These are phyloP conservation scores for Tauraco hartlaubi DNA, from an alignment of 2,797 vertebrate species.

Conservation along the genomic window DNA sequence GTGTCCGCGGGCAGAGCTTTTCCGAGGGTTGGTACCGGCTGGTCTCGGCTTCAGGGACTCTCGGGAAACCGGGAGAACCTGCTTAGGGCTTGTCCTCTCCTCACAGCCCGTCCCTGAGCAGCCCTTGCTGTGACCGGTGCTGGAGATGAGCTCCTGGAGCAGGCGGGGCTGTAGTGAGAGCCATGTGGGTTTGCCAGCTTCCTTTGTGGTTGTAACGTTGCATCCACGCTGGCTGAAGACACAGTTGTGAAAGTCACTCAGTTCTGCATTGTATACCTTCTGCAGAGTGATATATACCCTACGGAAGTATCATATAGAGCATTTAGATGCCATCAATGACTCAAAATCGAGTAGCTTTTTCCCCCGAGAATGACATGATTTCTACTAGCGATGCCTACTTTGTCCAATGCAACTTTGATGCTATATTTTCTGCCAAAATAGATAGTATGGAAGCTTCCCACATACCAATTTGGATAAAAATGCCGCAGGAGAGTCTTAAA, in stretches of 20 bases:
- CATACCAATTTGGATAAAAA: neutral
- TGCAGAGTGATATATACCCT: neutral
- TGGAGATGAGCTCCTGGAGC: neutral
- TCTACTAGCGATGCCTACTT: neutral
- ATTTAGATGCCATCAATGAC: neutral
- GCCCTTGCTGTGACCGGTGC: fast-evolving
- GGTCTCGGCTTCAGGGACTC: too few relatives aligned
- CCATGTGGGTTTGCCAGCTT: neutral
- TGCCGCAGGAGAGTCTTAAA: neutral
- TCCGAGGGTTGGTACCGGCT: neutral
- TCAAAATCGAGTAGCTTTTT: neutral
- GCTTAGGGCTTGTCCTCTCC: neutral
- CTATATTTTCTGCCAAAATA: neutral
- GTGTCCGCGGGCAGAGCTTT: neutral
- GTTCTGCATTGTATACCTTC: neutral
- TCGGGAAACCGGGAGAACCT: neutral
- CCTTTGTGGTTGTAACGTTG: neutral
- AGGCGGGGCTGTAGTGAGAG: neutral
- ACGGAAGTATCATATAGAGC: neutral
- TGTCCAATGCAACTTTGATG: neutral
- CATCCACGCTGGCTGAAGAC: neutral
- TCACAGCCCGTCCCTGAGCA: neutral
- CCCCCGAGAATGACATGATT: neutral
- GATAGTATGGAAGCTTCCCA: neutral
- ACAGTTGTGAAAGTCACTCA: neutral